These are phyloP conservation scores for Scaptomyza polygonia DNA, from an alignment of 2,888 invertebrate species.

Conservation along the genomic window DNA sequence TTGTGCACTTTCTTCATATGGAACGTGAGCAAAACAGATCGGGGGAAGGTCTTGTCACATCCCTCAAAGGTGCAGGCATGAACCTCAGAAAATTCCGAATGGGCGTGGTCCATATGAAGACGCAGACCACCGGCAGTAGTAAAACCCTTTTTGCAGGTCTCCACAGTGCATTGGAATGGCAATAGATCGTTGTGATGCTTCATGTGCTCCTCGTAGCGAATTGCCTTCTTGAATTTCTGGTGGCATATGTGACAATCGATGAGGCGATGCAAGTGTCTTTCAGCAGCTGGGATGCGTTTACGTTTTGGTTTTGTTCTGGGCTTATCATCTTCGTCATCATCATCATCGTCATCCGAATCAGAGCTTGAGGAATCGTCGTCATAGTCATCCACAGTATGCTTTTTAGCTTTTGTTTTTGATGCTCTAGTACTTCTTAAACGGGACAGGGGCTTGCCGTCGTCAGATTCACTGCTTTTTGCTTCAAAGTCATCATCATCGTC, in stretches of 20 bases:
- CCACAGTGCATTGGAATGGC: constrained; percentile 80
- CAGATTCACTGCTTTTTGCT: constrained; percentile 67
- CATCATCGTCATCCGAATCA: constrained; percentile 45
- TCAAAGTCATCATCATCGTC: constrained; percentile 71
- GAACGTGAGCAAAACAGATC: constrained; percentile 78
- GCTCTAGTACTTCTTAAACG: constrained; percentile 38
- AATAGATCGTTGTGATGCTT: constrained; percentile 81
- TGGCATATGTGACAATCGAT: constrained; percentile 82
- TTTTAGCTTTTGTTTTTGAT: constrained; percentile 41
- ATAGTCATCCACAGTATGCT: constrained; percentile 37
- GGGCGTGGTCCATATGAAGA: constrained; percentile 79
- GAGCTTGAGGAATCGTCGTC: constrained; percentile 54
- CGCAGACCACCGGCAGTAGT: constrained; percentile 79
- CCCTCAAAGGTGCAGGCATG: constrained; percentile 81
- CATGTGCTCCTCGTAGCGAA: constrained; percentile 81
- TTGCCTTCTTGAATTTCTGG: constrained; percentile 79
- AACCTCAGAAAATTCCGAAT: constrained; percentile 78
- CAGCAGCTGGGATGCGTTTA: constrained; percentile 68
- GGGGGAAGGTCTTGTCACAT: constrained; percentile 77
- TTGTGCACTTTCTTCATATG: constrained; percentile 80
- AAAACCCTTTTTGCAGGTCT: constrained; percentile 79
- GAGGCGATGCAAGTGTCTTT: constrained; percentile 70
- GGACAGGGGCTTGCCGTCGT: constrained; percentile 73
- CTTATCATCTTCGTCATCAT: constrained; percentile 36
- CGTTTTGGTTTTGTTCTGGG: constrained; percentile 58